Evolutionary conservation across 2,797 vertebrate genomes (phyloP), one percentile per base, ranked within the genome.

Genomic region (Sebastes trivittatus): DNA sequence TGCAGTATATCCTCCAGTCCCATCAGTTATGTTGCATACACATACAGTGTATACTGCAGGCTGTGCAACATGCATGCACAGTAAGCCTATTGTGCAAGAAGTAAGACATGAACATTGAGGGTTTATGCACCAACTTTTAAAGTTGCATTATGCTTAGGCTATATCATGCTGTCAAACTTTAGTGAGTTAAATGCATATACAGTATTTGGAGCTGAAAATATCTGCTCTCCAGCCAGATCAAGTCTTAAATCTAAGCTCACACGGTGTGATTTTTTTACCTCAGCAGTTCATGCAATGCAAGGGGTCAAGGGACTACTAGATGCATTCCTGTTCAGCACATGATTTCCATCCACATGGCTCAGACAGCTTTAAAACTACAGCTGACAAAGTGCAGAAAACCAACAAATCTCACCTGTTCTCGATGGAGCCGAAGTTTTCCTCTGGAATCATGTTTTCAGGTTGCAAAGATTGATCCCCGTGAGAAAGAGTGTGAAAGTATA

Each of bases 391-490:
- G 4, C n/a, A 66, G 8, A 34, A 13, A 62, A 29, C 6, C 58
- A 27, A 4, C 2, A 83, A 29, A 64, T 6, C 97, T 97, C 88
- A 98, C 98, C 95, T 96, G 92, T 94, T 94, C 30, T 95, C 92
- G 2, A 91, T 87, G 88, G 96, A 95, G 7, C 90, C 89, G 71
- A 95, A 94, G 78, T 91, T 91, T 82, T 97, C 96, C 89, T 96
- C 97, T 49, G 98, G 87, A 63, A 96, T 97, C 97, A 98, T 98
- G 74, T 38, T 92, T 89, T 78, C 60, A 84, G 78, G 30, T 61
- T 7, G 38, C 4, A 29, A 69, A 76, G 68, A 22, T 25, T 1
- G 69, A 62, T 72, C 46, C 76, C 81, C 20, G 54, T 2, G 38
- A 23, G 62, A n/a, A 55, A 64, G 63, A 20, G 32, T 38, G 56